Percentiles rank a stretch among this genome's conserved stretches.
These are phyloP conservation scores for Puffinus mauretanicus DNA, from an alignment of 2,113 vertebrate species.

Conservation along the genomic window DNA sequence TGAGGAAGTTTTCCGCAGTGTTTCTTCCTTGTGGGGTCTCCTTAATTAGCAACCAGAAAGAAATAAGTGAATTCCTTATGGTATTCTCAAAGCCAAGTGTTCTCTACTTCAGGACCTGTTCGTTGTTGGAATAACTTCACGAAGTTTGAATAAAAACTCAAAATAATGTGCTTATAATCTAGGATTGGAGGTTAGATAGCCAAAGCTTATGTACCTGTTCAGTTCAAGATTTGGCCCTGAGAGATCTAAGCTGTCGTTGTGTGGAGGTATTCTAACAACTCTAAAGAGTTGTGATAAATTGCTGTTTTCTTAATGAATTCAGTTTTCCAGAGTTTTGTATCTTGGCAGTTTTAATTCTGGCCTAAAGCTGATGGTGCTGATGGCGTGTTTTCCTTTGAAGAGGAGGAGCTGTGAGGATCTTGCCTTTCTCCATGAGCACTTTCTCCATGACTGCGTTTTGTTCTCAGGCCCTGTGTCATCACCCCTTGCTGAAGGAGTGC, in stretches of 20 bases:
- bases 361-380: neutral
- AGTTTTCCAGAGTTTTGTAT: neutral
- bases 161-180: neutral
- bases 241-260: neutral
- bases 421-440: neutral
- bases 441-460: neutral
- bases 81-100: neutral
- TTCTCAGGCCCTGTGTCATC: neutral
- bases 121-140: neutral
- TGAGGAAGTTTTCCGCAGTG: neutral
- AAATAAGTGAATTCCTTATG: neutral
- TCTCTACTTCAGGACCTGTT: neutral
- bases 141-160: neutral
- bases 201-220: neutral
- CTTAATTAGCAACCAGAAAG: neutral
- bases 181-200: neutral
- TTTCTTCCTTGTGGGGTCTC: neutral
- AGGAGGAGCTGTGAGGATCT: neutral
- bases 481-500: neutral
- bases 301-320: neutral
- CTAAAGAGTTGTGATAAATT: neutral
- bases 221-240: neutral
- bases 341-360: slow-evolving; percentile 38
- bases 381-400: neutral
- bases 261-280: neutral